These are phyloP conservation scores for Agrochola lota DNA, from an alignment of 2,888 invertebrate genomes.

Conservation along the genomic window DNA sequence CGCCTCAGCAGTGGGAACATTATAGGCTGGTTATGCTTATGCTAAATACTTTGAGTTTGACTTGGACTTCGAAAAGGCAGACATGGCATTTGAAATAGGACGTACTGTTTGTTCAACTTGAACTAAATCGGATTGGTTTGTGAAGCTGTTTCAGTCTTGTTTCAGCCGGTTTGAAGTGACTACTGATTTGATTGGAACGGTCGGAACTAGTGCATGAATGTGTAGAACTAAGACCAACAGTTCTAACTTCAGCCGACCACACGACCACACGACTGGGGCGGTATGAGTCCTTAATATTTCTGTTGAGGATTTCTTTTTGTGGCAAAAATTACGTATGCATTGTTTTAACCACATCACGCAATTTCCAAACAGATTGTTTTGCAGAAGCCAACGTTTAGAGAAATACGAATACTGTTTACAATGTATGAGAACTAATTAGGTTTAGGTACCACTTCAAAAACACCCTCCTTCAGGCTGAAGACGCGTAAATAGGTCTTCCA, in stretches of 20 bases:
- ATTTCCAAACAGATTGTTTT: neutral
- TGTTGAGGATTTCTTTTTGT: too few species aligned
- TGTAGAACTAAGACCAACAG: too few species aligned
- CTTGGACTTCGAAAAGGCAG: too few species aligned
- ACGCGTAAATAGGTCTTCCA: neutral
- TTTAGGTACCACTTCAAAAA: neutral
- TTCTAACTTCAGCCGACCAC: too few species aligned
- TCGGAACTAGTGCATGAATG: neutral
- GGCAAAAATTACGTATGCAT: neutral
- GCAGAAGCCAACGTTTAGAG: neutral
- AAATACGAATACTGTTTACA: neutral
- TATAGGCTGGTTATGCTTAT: too few species aligned
- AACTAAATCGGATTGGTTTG: constrained; percentile 4
- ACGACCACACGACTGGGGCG: too few species aligned
- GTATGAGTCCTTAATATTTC: too few species aligned
- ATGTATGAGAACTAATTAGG: neutral
- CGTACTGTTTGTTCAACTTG: too few species aligned
- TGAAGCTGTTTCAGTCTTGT: neutral
- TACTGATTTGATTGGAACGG: constrained; percentile 1
- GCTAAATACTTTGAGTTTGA: too few species aligned
- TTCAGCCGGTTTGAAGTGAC: neutral
- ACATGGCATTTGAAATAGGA: neutral
- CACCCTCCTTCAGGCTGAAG: too few species aligned
- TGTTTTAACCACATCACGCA: neutral
- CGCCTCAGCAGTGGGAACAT: too few species aligned